These are phyloP conservation scores for Petrocephalus microphthalmus DNA, from an alignment of 2,113 vertebrate species.

Conservation along the genomic window DNA sequence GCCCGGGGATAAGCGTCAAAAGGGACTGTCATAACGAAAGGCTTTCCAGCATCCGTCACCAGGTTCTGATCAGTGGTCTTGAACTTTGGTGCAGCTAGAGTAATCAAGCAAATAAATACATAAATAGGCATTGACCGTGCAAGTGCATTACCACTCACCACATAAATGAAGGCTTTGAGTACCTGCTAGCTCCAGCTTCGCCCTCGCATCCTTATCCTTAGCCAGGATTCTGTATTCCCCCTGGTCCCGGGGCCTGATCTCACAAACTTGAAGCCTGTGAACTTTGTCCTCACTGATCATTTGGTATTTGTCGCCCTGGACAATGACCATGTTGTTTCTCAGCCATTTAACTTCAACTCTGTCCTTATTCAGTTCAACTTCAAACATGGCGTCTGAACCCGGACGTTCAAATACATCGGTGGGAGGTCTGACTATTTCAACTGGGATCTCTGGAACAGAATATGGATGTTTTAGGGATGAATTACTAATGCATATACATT, in stretches of 20 bases:
- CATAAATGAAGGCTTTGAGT: slow-evolving; percentile 33
- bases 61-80: slow-evolving; percentile 89
- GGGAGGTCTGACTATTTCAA: slow-evolving; percentile 90
- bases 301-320: slow-evolving; percentile 96
- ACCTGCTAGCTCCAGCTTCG: slow-evolving; percentile 95
- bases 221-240: slow-evolving; percentile 93
- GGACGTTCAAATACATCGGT: slow-evolving; percentile 83
- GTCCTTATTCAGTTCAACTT: slow-evolving; percentile 92
- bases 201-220: slow-evolving; percentile 93
- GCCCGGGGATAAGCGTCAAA: slow-evolving; percentile 92
- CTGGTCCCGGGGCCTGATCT: slow-evolving; percentile 89
- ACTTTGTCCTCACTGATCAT: slow-evolving; percentile 96
- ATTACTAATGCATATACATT: slow-evolving; percentile 8
- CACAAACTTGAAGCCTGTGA: slow-evolving; percentile 87
- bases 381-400: slow-evolving; percentile 81
- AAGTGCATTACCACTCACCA: neutral
- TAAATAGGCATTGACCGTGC: neutral
- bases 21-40: slow-evolving; percentile 82
- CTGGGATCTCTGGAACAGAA: slow-evolving; percentile 78
- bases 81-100: slow-evolving; percentile 82
- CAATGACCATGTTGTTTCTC: slow-evolving; percentile 93
- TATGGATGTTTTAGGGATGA: neutral
- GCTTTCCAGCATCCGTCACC: slow-evolving; percentile 86
- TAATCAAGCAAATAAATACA: slow-evolving; percentile 10
- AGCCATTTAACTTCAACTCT: slow-evolving; percentile 93